Percentiles rank a stretch among this genome's conserved stretches.
Conservation (phyloP, 2,888 invertebrate species). For the Yponomeuta cagnagella region DNA sequence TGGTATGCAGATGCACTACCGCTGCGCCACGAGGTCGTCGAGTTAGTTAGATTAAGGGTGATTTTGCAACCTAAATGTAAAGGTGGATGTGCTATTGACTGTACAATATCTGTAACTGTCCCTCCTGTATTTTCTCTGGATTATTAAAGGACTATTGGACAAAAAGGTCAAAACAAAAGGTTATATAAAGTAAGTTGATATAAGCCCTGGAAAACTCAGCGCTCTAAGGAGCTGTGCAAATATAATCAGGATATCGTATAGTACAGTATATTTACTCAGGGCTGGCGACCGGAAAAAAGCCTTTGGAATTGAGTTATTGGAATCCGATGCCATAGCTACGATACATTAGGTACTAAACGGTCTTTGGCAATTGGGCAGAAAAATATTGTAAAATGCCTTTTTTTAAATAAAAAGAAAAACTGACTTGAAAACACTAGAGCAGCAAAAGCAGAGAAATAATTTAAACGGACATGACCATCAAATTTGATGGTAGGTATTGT, state of each 20-base stretch:
- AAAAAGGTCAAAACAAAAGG: not conserved
- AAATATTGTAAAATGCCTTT: no score
- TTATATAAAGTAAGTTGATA: not conserved
- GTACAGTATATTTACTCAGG: not conserved
- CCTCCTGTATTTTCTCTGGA: not conserved
- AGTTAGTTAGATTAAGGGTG: no score
- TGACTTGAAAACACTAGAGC: no score
- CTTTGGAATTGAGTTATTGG: not conserved
- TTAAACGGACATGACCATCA: no score
- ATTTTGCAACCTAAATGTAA: no score
- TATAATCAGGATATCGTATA: not conserved
- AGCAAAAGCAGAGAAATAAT: no score
- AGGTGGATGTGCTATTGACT: not conserved
- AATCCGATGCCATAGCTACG: not conserved
- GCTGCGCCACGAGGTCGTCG: no score
- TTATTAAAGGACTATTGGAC: not conserved
- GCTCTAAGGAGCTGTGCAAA: not conserved
- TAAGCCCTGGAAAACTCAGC: not conserved
- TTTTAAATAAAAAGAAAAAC: no score
- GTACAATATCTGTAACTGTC: not conserved
- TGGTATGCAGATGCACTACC: no score
- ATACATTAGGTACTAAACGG: no score
- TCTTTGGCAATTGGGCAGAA: no score
- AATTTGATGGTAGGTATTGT: no score
- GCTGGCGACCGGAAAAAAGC: not conserved